Evolutionary conservation across 2,113 vertebrate species (phyloP), one percentile per base, ranked within the genome.

Genomic region (Melanerpes formicivorus): DNA sequence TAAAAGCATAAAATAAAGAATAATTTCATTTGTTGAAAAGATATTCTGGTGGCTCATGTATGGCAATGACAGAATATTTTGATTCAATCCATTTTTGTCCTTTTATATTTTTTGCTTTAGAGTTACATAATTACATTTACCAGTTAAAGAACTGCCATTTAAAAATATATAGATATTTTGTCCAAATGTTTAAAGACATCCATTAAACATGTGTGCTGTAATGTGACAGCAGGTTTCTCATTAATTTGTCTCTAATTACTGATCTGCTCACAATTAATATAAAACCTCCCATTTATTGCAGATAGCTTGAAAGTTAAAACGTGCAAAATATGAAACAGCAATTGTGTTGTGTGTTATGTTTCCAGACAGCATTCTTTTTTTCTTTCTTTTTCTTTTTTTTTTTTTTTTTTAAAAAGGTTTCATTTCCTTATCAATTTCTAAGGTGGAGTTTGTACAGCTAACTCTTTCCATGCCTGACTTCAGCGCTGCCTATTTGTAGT

Each of bases 31-130:
- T 98, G 97, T 97, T 97, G 97, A 97, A 98, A 98, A 98, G 98
- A 98, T 98, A 98, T 98, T 98, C 97, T 97, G 95, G 97, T 98
- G 97, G 96, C 95, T 98, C 98, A 95, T 95, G 96, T 98, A 97
- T 97, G 97, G 96, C 92, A 95, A 92, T 98, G 98, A 98, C 98
- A 98, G 98, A 98, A 97, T 99, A 98, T 99, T 99, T 99, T 99
- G 98, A 99, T 98, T 98, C 95, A 97, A 98, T 98, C 95, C 95
- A 84, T 94, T 95, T 97, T 92, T 87, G 88, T 95, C 58, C 76
- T 90, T 96, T 93, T 93, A 77, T 87, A 77, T 63, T 91, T 94
- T 90, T 93, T 84, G 22, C 93, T 97, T 97, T 95, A 92, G 96
- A 97, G 76, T 96, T 96, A 96, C 95, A 85, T 97, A 98, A 98